Base-by-base conservation (phyloP, 2,113 vertebrate genomes). In the Steatornis caripensis region DNA sequence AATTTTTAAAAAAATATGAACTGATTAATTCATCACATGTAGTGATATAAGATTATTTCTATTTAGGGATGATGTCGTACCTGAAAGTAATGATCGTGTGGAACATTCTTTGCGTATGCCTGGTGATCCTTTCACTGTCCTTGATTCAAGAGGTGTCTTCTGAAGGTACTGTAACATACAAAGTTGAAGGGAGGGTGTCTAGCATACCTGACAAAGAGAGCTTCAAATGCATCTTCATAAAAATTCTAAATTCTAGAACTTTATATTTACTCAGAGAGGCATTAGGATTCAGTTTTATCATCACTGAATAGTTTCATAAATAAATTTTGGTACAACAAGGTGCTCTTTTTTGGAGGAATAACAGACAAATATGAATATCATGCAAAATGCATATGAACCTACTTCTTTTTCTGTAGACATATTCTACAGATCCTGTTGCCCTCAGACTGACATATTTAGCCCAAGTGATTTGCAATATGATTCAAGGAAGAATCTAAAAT, bases 141-240 rank as follows among this genome's bases (percentile, higher is more conserved):
- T 72, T 95, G 82, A 84, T 95, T 70, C 96, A 95, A 74, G 97
- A 98, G 91, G 97, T 88, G 76, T 97, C 98, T 90, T 97, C 98
- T 97, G 72, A 98, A 98, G 98, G 98, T 98, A 98, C 5, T 58
- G 85, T 96, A 91, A 84, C 65, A 41, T 12, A 20, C 61, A 39
- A 65, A 68, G 45, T 12, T 26, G 34, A 89, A 72, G 39, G 55
- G 72, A 89, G 74, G 37, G 22, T 53, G n/a, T 65, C 61, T 43
- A 72, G 48, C 29, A 41, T 58, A 39, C 27, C 39, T 58, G 45
- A 66, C 12, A 81, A 58, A 81, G n/a, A n/a, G n/a, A n/a, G n/a
- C 34, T 72, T 62, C 55, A 77, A 78, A 66, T 51, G 21, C 27
- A 62, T 29, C 39, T 22, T 49, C 39, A 68, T 26, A 48, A 89